Base-by-base conservation (phyloP, 2,888 invertebrate genomes). In the Drosophila kambysellisi region DNA sequence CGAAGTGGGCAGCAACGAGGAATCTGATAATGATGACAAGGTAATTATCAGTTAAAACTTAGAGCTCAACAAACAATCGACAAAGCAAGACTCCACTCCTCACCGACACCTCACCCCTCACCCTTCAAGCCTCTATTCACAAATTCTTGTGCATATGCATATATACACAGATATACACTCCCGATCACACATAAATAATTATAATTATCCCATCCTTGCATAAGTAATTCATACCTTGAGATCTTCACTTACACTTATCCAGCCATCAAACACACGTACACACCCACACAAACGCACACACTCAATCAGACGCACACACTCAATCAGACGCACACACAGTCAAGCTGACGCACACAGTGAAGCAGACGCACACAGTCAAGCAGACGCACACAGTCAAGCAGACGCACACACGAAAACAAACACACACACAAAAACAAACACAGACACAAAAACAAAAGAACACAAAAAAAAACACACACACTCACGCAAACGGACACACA, bases 21-120 rank as follows among this genome's bases (percentile, higher is more conserved):
- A 98, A 87, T 97, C 97, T 25, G 98, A 98, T 91, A 96, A 96
- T 92, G 97, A 98, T 92, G 97, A 97, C 92, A 97, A 97, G 96
- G 97, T 97, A 93, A 92, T 89, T 91, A 91, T 87, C 70, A 85
- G 71, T 81, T 89, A 87, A 76, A 76, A 76, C 71, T 65, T 70
- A 59, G 58, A 63, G 37, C 37, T 60, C 65, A 59, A 61, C 15
- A 68, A 48, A 52, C 59, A 58, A 74, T 60, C 41, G 70, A 78
- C 74, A 70, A 74, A 70, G 67, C 79, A 74, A 78, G 74, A 78
- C 70, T 70, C 63, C 65, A 56, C 64, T 57, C 62, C 64, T 63
- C 32, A 43, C 46, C 65, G 68, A 72, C 70, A 77, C 63, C 66
- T 61, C 43, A 33, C 29, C 56, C 53, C 41, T 11, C 11, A 33